Evolutionary conservation across 2,888 invertebrate genomes (phyloP).

Genomic region (Eurytoma adleriae): DNA sequence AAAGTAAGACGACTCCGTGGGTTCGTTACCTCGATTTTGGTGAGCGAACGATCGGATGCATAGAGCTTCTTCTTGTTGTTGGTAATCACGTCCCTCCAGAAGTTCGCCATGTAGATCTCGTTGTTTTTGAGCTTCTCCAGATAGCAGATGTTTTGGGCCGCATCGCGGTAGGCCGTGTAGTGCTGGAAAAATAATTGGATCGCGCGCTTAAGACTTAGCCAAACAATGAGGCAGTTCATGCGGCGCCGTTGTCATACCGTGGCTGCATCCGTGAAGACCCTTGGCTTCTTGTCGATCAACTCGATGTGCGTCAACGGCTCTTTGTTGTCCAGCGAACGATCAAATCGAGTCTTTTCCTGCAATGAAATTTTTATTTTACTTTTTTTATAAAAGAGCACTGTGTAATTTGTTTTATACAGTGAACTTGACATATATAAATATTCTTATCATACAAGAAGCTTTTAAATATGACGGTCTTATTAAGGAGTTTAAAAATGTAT

Average conservation of each 20-base stretch:
- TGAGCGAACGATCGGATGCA: conserved; percentile 70
- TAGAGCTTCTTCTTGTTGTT: conserved; percentile 64
- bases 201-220: background rate
- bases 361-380: conserved; percentile 6
- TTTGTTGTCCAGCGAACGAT: conserved; percentile 62
- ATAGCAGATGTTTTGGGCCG: conserved; percentile 73
- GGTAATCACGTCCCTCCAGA: conserved; percentile 55
- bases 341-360: conserved; percentile 68
- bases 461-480: no score
- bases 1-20: background rate
- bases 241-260: conserved; percentile 62
- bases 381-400: no score
- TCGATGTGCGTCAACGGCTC: conserved; percentile 20
- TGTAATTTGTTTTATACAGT: no score
- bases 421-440: no score
- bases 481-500: no score
- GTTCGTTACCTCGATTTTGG: conserved; percentile 75
- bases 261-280: conserved; percentile 66
- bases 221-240: no score
- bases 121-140: conserved; percentile 72
- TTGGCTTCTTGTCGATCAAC: conserved; percentile 57
- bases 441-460: no score
- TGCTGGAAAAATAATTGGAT: conserved; percentile 65
- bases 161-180: conserved; percentile 76
- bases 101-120: conserved; percentile 21